These are phyloP conservation scores for Hyperopisus bebe DNA, from an alignment of 2,113 vertebrate species.

Conservation along the genomic window DNA sequence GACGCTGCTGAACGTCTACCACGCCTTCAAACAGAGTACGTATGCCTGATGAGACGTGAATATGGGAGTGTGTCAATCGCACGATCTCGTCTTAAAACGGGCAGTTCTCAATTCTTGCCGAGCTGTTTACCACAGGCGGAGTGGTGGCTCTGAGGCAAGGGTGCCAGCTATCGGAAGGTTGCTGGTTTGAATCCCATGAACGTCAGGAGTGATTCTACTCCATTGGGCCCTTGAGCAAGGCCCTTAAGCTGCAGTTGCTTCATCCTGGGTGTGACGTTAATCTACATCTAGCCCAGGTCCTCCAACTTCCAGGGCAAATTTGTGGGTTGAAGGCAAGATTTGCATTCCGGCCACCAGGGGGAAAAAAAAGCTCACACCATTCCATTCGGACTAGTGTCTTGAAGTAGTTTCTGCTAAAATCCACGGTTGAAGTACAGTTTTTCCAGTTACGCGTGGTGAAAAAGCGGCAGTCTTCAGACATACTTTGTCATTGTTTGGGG, in stretches of 20 bases:
- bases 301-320: no score
- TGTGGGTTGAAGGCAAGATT: no score
- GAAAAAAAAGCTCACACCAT: no score
- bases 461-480: not conserved
- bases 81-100: not conserved
- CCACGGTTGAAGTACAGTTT: not conserved
- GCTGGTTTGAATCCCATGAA: no score
- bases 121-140: not conserved
- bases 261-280: no score
- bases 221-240: no score
- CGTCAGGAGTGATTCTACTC: no score
- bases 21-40: conserved; percentile 97
- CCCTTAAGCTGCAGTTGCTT: no score
- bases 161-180: no score
- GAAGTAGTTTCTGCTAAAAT: not conserved
- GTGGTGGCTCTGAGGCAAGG: no score
- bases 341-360: no score
- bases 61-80: not conserved
- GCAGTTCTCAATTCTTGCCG: not conserved
- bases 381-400: not conserved
- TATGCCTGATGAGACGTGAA: conserved; percentile 21
- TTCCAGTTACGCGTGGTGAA: not conserved
- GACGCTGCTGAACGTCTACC: conserved; percentile 96
- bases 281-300: no score
- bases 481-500: not conserved